These are phyloP conservation scores for Scaptomyza caliginosa DNA, from an alignment of 2,888 invertebrate species.

Conservation along the genomic window DNA sequence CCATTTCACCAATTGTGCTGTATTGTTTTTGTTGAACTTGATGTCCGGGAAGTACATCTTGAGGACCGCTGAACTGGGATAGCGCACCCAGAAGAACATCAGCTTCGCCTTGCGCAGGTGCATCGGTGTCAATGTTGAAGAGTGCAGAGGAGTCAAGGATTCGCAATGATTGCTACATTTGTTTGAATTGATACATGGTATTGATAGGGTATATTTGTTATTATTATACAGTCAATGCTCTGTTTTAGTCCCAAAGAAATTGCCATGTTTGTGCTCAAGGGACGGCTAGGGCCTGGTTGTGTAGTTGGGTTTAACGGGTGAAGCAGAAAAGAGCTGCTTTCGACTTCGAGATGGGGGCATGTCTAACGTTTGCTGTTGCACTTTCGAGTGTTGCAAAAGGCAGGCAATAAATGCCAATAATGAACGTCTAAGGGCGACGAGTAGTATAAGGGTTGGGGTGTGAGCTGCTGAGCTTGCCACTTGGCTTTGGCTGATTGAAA, in stretches of 20 bases:
- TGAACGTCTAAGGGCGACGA: conserved; percentile 71
- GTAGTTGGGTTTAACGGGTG: conserved; percentile 6
- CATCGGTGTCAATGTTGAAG: conserved; percentile 99
- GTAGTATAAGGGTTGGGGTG: not conserved
- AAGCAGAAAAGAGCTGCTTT: conserved; percentile 14
- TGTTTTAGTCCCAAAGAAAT: conserved; percentile 55
- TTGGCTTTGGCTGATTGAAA: conserved; percentile 69
- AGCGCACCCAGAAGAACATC: conserved; percentile 99
- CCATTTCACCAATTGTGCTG: conserved; percentile 99
- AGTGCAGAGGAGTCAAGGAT: conserved; percentile 95
- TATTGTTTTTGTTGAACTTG: conserved; percentile 99
- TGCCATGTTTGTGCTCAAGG: conserved; percentile 48
- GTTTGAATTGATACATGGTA: conserved; percentile 21
- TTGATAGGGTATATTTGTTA: conserved; percentile 16
- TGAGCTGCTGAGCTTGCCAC: conserved; percentile 36
- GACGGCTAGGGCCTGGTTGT: not conserved
- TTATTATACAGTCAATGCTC: conserved; percentile 46
- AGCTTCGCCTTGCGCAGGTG: conserved; percentile 99
- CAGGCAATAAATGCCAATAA: conserved; percentile 70
- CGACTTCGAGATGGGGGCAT: conserved; percentile 6
- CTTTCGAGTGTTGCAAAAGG: conserved; percentile 66
- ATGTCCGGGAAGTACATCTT: conserved; percentile 99
- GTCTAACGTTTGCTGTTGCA: conserved; percentile 59
- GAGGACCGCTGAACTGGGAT: conserved; percentile 99
- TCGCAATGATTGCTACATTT: conserved; percentile 82